Percentiles rank a stretch among this genome's conserved stretches.
Evolutionary conservation across 2,888 invertebrate species (phyloP).

Genomic region (Mellilla xanthometata): DNA sequence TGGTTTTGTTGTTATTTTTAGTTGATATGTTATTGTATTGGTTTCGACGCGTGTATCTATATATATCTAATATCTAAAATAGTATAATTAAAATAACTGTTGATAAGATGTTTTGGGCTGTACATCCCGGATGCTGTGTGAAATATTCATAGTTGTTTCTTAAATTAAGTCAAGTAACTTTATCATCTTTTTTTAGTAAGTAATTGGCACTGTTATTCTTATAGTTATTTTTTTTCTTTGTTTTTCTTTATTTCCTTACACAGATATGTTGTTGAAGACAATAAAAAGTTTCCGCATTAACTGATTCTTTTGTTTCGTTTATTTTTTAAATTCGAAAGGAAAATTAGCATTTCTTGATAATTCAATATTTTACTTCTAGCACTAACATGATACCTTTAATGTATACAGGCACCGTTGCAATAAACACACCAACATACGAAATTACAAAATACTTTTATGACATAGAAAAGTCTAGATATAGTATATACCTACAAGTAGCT

Average conservation of each 20-base stretch:
- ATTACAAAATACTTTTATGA: no score
- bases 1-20: constrained; percentile 72
- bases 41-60: constrained; percentile 60
- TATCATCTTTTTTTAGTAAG: constrained; percentile 55
- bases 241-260: constrained; percentile 57
- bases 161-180: constrained; percentile 43
- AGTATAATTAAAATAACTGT: constrained; percentile 58
- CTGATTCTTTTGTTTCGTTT: constrained; percentile 57
- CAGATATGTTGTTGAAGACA: constrained; percentile 67
- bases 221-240: constrained; percentile 66
- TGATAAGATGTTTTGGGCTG: constrained; percentile 45
- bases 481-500: constrained; percentile 41
- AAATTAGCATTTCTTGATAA: constrained; percentile 23
- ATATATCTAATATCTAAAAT: neutral
- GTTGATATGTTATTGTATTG: constrained; percentile 73
- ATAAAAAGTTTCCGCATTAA: constrained; percentile 73
- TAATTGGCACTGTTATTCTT: constrained; percentile 79
- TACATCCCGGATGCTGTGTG: constrained; percentile 30
- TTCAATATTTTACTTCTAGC: no score
- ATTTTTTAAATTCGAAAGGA: constrained; percentile 37
- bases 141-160: constrained; percentile 28
- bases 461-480: no score
- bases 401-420: neutral
- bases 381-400: neutral
- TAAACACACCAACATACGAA: no score